Evolutionary conservation across 2,797 vertebrate species (phyloP).

Genomic region (Galagoides demidoff): DNA sequence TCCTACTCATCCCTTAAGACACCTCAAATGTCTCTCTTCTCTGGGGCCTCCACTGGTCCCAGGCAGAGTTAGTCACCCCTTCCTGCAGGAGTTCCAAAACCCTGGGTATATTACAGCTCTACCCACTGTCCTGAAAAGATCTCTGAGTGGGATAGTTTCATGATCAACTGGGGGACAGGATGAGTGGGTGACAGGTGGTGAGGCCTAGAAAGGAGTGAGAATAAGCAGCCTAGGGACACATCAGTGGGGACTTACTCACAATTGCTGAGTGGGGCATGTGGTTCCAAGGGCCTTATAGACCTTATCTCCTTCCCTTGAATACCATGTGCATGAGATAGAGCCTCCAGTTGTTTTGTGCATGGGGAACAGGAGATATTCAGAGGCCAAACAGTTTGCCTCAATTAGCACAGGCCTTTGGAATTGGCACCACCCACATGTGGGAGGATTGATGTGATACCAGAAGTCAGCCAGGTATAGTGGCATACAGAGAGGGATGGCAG

Average conservation of each 20-base stretch:
- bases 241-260: background rate
- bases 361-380: background rate
- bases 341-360: rapidly evolving
- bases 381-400: background rate
- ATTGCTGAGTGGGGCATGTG: background rate
- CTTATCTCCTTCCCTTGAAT: too few relatives aligned
- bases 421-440: background rate
- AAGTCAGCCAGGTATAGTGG: too few relatives aligned
- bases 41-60: background rate
- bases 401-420: background rate
- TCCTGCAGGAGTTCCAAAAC: background rate
- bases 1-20: background rate
- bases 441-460: background rate
- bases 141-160: background rate
- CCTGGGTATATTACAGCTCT: background rate
- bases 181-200: background rate
- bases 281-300: too few relatives aligned
- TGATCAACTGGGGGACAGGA: background rate
- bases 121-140: background rate
- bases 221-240: background rate
- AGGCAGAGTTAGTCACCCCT: background rate
- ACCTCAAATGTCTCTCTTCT: background rate
- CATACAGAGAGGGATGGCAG: background rate
- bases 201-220: background rate
- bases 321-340: rapidly evolving